These are phyloP conservation scores for Cassiopea xamachana DNA, from an alignment of 30 jellyfish, hydroid and myxozoan species.

Conservation along the genomic window DNA sequence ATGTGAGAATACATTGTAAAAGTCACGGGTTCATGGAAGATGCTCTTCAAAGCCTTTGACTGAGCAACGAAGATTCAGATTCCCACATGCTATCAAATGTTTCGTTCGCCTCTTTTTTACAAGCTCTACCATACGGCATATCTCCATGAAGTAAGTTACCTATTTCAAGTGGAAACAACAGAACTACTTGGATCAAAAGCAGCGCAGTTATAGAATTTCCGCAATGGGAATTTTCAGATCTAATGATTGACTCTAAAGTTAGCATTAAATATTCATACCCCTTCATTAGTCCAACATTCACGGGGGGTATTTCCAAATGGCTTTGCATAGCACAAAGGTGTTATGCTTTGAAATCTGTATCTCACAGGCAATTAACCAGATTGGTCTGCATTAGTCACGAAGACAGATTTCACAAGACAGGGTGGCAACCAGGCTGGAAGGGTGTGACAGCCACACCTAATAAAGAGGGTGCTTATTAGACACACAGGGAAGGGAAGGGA, in stretches of 20 bases:
- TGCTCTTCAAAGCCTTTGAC: background rate
- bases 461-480: too few species aligned
- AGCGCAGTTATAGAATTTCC: background rate
- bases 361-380: background rate
- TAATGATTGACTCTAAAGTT: background rate
- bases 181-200: too few species aligned
- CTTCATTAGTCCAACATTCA: background rate
- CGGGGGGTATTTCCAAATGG: background rate
- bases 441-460: too few species aligned
- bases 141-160: background rate
- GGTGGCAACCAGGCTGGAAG: too few species aligned
- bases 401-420: too few species aligned
- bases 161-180: too few species aligned
- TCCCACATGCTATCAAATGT: background rate
- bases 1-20: background rate
- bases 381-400: too few species aligned
- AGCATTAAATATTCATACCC: background rate
- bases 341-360: background rate
- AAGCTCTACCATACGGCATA: background rate
- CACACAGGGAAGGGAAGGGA: too few species aligned
- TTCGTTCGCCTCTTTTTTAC: background rate
- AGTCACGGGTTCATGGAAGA: background rate
- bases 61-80: background rate
- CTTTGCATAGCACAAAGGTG: too few species aligned
- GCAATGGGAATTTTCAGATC: background rate